A percentile compares a stretch with the other conserved stretches of the same genome.
Evolutionary conservation across 2,113 vertebrate genomes (phyloP).

Genomic region (Psilopsiagon aymara): DNA sequence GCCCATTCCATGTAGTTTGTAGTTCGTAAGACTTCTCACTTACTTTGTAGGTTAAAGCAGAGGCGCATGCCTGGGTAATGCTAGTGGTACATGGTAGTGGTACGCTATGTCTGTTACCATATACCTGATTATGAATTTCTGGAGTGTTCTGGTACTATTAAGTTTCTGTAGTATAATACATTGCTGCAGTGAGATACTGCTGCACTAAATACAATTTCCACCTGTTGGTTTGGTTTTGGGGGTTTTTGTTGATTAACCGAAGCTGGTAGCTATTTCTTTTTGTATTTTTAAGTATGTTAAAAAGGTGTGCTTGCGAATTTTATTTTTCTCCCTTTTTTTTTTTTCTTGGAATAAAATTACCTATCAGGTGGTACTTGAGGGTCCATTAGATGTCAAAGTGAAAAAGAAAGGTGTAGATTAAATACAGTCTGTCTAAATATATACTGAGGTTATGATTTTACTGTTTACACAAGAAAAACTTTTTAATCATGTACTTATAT

Average conservation of each 20-base stretch:
- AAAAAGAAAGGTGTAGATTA: not conserved
- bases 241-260: not conserved
- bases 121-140: not conserved
- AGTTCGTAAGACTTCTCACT: not conserved
- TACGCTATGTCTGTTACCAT: not conserved
- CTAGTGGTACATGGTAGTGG: not conserved
- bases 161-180: not conserved
- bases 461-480: not conserved
- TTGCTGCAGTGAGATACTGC: not conserved
- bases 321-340: not conserved
- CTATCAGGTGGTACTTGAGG: not conserved
- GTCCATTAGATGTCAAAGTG: not conserved
- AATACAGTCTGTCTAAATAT: not conserved
- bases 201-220: not conserved
- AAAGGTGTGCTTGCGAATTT: no score
- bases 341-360: not conserved
- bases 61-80: not conserved
- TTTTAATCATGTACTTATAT: not conserved
- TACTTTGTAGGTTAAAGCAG: not conserved
- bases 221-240: not conserved
- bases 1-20: not conserved
- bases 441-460: not conserved
- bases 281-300: not conserved
- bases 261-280: not conserved
- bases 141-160: not conserved